phyloP scores from a whole-genome alignment of 2,888 invertebrate species.

The Heteromyza rotundicornis region DNA sequence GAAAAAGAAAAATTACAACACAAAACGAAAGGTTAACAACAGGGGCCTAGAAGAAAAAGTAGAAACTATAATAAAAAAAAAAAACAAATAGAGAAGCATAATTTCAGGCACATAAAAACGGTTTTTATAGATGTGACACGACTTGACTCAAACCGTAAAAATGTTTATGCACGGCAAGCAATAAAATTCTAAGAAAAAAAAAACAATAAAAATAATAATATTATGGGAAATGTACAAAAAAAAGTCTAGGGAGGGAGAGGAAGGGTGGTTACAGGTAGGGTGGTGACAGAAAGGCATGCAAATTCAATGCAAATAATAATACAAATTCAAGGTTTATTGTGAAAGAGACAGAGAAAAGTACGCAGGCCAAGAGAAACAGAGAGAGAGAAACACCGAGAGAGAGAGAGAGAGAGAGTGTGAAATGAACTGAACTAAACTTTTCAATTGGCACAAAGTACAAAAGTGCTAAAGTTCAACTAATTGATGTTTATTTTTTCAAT shows the following conservation, averaged over 20 bases:
- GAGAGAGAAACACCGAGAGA: neutral
- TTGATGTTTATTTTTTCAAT: too few species aligned
- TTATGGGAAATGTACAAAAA: too few species aligned
- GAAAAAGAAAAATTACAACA: neutral
- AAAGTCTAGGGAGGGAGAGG: too few species aligned
- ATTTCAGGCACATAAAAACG: neutral
- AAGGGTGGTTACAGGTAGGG: too few species aligned
- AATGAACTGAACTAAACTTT: too few species aligned
- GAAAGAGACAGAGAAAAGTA: neutral
- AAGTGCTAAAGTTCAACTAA: too few species aligned
- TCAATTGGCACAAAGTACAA: too few species aligned
- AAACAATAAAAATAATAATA: slow-evolving; percentile 1
- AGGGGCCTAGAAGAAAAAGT: neutral
- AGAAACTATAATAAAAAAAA: neutral
- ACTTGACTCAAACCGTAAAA: too few species aligned
- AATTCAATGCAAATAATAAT: too few species aligned
- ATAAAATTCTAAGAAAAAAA: neutral
- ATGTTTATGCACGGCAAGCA: neutral
- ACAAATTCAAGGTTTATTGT: too few species aligned
- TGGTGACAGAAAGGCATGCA: too few species aligned
- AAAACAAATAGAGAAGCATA: neutral
- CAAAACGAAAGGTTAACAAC: neutral
- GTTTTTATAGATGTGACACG: neutral
- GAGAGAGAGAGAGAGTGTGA: neutral
- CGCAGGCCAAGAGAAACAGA: neutral